Percentiles rank a stretch among this genome's conserved stretches.
phyloP scores from a whole-genome alignment of 2,888 invertebrate genomes.

The Invenusta paracnida region DNA sequence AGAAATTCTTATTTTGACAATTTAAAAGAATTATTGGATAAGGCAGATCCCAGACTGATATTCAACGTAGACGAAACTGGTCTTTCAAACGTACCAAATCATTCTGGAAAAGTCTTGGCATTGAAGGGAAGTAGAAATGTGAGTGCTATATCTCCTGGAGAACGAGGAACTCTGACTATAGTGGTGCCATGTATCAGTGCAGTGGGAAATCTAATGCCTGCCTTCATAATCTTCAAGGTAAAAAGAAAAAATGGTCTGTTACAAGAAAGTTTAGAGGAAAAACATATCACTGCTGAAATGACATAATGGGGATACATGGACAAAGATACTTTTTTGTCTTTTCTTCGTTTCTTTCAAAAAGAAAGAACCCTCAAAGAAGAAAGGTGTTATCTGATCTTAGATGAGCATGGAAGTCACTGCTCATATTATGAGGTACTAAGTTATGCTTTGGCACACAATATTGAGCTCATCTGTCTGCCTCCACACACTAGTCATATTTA shows the following conservation, averaged over 20 bases:
- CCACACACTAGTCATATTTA: no score
- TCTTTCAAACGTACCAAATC: not conserved
- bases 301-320: not conserved
- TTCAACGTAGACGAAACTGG: not conserved
- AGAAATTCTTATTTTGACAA: not conserved
- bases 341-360: not conserved
- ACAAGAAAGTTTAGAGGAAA: not conserved
- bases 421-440: not conserved
- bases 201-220: not conserved
- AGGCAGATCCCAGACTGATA: not conserved
- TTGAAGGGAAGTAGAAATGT: not conserved
- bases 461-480: not conserved
- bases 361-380: not conserved
- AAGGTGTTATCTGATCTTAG: not conserved
- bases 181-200: not conserved
- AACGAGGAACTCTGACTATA: not conserved
- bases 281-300: not conserved
- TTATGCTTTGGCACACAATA: not conserved
- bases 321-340: not conserved
- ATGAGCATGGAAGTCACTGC: not conserved
- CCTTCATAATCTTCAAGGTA: not conserved
- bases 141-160: not conserved
- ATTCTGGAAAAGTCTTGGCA: not conserved
- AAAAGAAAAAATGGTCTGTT: not conserved
- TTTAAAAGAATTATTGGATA: not conserved